Conservation (phyloP, 92 coral and sea anemone genomes). For the Actinostola sp. region DNA sequence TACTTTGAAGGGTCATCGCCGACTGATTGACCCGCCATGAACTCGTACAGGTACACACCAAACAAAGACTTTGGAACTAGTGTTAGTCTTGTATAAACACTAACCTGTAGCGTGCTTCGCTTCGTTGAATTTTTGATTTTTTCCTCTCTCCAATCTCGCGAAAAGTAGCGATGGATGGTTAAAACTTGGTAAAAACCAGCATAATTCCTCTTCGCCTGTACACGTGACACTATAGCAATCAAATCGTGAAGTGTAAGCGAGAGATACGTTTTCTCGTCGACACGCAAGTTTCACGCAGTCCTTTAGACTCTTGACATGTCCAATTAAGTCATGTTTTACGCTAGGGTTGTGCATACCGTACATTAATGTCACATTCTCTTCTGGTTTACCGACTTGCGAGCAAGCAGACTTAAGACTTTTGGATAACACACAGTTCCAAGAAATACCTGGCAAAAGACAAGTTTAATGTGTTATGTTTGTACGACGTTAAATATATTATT, state of each 20-base stretch:
- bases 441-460: background rate
- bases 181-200: constrained; percentile 28
- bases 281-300: constrained; percentile 49
- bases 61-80: background rate
- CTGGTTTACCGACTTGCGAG: constrained; percentile 24
- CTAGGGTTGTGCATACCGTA: constrained; percentile 30
- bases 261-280: constrained; percentile 20
- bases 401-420: constrained; percentile 7
- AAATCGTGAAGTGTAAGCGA: constrained; percentile 40
- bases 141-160: constrained; percentile 38
- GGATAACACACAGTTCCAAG: background rate
- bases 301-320: constrained; percentile 34
- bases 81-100: background rate
- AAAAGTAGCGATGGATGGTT: constrained; percentile 42
- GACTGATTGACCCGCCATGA: no score
- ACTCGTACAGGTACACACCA: background rate
- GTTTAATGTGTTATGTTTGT: background rate
- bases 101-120: background rate
- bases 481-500: no score
- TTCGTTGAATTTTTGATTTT: background rate
- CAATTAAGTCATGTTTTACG: constrained; percentile 21
- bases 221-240: constrained; percentile 43
- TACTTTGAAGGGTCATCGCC: no score
- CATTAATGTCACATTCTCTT: constrained; percentile 28
- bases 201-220: constrained; percentile 20